Conservation (phyloP, 2,113 vertebrate species). For the mouse (Mus musculus) region DNA sequence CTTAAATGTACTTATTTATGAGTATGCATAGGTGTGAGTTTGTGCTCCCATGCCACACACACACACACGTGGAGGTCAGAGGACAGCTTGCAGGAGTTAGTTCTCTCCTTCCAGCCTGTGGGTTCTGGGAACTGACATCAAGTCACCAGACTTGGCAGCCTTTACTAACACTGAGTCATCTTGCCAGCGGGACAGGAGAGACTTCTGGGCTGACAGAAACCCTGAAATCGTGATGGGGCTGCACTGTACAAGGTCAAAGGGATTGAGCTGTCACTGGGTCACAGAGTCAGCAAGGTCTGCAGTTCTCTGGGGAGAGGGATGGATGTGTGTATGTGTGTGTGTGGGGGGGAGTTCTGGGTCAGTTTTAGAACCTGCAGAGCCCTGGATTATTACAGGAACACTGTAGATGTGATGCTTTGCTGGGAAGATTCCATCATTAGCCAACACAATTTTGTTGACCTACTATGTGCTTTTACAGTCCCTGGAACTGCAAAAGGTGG, state of each 20-base stretch:
- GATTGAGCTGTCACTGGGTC: background rate
- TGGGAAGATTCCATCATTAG: background rate
- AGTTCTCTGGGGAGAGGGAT: background rate
- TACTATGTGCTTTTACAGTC: background rate
- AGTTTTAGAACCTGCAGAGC: background rate
- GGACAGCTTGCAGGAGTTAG: background rate
- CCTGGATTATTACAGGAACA: background rate
- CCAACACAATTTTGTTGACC: background rate
- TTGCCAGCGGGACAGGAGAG: background rate
- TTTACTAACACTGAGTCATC: background rate
- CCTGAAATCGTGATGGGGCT: background rate
- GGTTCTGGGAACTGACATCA: background rate
- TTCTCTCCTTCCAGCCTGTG: too few species aligned
- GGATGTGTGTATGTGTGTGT: background rate
- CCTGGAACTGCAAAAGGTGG: background rate
- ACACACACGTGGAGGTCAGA: background rate
- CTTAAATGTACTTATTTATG: background rate
- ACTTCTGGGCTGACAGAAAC: background rate
- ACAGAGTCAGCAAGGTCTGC: background rate
- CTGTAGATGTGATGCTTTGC: accelerated
- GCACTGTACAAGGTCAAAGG: accelerated
- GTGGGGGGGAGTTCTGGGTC: background rate
- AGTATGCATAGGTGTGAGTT: too few species aligned
- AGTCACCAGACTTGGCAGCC: background rate
- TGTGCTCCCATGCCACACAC: background rate